Evolutionary conservation across 2,797 vertebrate genomes (phyloP), one percentile per base, ranked within the genome.

Genomic region (Erethizon dorsatum): DNA sequence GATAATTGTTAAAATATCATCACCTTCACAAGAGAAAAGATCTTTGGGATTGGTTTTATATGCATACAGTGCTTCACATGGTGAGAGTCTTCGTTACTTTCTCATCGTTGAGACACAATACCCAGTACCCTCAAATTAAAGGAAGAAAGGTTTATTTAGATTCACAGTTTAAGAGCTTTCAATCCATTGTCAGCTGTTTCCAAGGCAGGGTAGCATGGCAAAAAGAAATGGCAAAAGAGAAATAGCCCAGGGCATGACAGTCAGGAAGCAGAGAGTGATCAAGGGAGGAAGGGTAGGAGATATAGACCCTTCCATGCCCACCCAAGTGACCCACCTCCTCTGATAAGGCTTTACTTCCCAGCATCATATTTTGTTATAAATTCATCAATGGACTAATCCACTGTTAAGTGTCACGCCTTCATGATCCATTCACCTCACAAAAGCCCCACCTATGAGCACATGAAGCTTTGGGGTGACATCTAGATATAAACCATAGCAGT

Each of bases 1-100:
- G 12, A 82, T 95, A 96, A 82, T 87, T 96, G 45, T 77, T 87
- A 22, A 87, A 91, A 71, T 45, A 22, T 15, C 26, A 50, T 37
- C 1, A 69, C 33, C 33, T 52, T 94, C 1, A 50, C 7, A 57
- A 47, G 56, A 50, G 80, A 94, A 86, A 73, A n/a, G 37, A 71
- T 52, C 18, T 4, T 31, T 73, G 28, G 14, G 14, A 80, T 50
- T 88, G 33, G 41, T 67, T 91, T 93, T 71, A 31, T 6, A 45
- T 41, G 8, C 3, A 83, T 63, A 12, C 22, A 8, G 4, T 24
- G 8, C 56, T 71, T 73, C 18, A 47, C 0, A 45, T 41, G 45
- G 22, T 73, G 20, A 41, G 9, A 2, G 20, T 12, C 69, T 73
- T 41, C 24, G 20, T 71, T 45, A 26, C 37, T 6, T 17, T 73